Base-by-base conservation (phyloP, 2,888 invertebrate genomes). In the Hirtodrosophila cameraria region DNA sequence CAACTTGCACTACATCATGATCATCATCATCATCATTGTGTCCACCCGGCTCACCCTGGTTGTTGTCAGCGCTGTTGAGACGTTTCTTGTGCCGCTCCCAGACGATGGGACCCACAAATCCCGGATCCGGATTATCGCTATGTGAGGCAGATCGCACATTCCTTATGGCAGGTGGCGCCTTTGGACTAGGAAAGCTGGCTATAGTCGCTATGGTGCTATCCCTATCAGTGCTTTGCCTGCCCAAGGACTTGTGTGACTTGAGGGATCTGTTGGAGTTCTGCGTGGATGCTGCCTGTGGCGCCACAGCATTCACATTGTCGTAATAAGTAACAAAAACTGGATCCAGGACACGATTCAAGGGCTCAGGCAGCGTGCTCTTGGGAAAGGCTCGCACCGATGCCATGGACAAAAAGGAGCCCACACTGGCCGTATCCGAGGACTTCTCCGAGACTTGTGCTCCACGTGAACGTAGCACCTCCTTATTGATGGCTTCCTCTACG, bases 301-400 rank as follows among this genome's bases (percentile, higher is more conserved):
- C 62, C 7, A 80, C 73, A 27, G 90, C 89, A 50, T 91, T 90
- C 1, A 88, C 89, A 53, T 91, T 89, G 88, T 95, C 95, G 16
- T 95, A 91, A 81, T 95, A 94, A 0, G 94, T 92, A 8, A 96
- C 94, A 73, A 94, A 94, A 0, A 95, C 94, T 0, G 96, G 96
- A 87, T 96, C 96, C 18, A 96, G 90, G 3, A 96, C 95, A 72
- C 94, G 94, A 46, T 94, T 95, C 8, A 96, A 89, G 0, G 96
- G 96, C 86, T 96, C 96, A 2, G 95, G 95, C 54, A 95, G 93
- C 73, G 93, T 93, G 2, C 94, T 88, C 93, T 94, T 94, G 1
- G 96, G 96, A 84, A 96, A 97, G n/a, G 95, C 94, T 83, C 94
- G 95, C 7, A 96, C 94, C 1, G 96, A 96, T 15, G 96, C 96